Percentiles rank a stretch among this genome's conserved stretches.
Evolutionary conservation across 2,888 invertebrate species (phyloP).

Genomic region (Perdita meconis): DNA sequence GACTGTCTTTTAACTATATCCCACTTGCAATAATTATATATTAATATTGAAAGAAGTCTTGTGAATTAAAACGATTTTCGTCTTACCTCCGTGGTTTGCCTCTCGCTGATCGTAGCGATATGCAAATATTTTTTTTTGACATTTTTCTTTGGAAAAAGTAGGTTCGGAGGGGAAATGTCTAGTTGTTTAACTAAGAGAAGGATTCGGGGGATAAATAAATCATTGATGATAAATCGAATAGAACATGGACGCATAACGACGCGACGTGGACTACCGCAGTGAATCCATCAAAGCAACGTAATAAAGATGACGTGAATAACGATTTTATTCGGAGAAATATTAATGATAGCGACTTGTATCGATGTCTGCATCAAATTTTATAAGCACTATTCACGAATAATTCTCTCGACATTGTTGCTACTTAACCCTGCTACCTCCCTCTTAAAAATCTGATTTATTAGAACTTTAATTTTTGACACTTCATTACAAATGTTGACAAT

Average conservation of each 20-base stretch:
- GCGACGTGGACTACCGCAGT: slow-evolving; percentile 15
- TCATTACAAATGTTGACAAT: no score
- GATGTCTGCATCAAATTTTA: neutral
- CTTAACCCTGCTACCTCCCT: no score
- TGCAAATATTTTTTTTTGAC: no score
- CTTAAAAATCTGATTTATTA: no score
- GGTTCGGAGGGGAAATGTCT: no score
- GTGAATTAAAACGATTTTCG: no score
- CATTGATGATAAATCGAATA: slow-evolving; percentile 24
- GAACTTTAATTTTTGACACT: no score
- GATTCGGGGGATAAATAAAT: slow-evolving; percentile 32
- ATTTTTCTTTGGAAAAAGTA: no score
- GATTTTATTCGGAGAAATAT: slow-evolving; percentile 19
- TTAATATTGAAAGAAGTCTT: no score
- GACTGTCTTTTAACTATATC: neutral
- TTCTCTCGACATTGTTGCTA: no score
- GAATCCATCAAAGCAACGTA: slow-evolving; percentile 39
- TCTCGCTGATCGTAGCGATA: no score
- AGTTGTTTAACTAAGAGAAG: slow-evolving; percentile 4
- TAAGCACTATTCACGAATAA: neutral
- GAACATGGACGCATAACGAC: slow-evolving; percentile 14
- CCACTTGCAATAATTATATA: neutral
- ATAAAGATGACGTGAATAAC: slow-evolving; percentile 17
- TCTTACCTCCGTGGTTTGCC: no score
- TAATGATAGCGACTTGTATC: slow-evolving; percentile 31